Percentiles rank a stretch among this genome's conserved stretches.
phyloP scores from a whole-genome alignment of 2,888 invertebrate genomes.

The Idaea straminata region DNA sequence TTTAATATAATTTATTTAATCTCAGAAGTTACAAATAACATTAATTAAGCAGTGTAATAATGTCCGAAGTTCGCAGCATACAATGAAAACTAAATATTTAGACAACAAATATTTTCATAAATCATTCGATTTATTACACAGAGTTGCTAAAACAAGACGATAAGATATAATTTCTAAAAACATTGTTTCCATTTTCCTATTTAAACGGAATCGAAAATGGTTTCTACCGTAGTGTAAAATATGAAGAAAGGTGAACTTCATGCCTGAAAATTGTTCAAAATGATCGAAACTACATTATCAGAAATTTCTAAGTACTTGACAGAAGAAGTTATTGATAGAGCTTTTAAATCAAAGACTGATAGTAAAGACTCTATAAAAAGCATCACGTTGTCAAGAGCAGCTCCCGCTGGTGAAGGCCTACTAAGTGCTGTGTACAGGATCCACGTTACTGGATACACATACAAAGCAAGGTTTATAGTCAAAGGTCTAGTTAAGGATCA shows the following conservation, averaged over 20 bases:
- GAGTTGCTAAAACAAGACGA: neutral
- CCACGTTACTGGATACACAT: slow-evolving; percentile 31
- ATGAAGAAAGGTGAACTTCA: neutral
- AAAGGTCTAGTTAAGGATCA: slow-evolving; percentile 44
- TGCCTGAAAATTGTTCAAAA: slow-evolving; percentile 22
- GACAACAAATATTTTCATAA: neutral
- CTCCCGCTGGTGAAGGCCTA: slow-evolving; percentile 50
- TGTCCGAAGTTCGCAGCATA: neutral
- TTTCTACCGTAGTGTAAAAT: neutral
- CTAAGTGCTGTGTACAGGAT: slow-evolving; percentile 53
- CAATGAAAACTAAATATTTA: too few relatives aligned
- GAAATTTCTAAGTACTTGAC: slow-evolving; percentile 47
- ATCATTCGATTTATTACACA: neutral
- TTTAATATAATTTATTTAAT: too few relatives aligned
- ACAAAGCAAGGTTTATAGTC: slow-evolving; percentile 41
- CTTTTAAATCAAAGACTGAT: slow-evolving; percentile 42
- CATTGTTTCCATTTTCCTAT: neutral
- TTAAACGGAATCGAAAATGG: neutral
- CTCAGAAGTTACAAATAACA: neutral
- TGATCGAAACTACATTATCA: slow-evolving; percentile 39
- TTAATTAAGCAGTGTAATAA: neutral
- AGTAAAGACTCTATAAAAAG: slow-evolving; percentile 40
- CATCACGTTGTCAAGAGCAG: slow-evolving; percentile 41
- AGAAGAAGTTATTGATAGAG: slow-evolving; percentile 39
- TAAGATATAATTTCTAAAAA: neutral